These are phyloP conservation scores for Anableps anableps DNA, from an alignment of 2,797 vertebrate genomes.

Conservation along the genomic window DNA sequence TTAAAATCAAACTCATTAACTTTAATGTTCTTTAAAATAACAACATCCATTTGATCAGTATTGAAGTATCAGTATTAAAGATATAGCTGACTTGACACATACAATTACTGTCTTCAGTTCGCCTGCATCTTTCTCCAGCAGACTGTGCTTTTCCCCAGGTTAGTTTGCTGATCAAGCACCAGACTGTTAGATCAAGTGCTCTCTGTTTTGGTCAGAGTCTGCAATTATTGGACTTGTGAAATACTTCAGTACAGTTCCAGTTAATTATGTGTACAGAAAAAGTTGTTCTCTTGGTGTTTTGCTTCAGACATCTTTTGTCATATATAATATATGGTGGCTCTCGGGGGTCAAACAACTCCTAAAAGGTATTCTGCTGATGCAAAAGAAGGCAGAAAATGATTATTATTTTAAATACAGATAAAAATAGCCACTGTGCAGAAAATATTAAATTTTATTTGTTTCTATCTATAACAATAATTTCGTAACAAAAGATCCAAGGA, in stretches of 20 bases:
- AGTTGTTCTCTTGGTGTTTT: not conserved
- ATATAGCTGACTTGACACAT: not conserved
- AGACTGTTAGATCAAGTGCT: too few relatives aligned
- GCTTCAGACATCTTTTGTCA: not conserved
- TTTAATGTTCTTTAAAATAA: not conserved
- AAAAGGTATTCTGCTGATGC: not conserved
- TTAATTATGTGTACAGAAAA: not conserved
- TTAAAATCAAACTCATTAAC: not conserved
- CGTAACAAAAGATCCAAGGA: not conserved
- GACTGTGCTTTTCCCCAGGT: not conserved
- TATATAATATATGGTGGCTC: not conserved
- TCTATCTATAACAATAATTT: not conserved
- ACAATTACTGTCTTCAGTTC: not conserved
- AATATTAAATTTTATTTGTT: not conserved
- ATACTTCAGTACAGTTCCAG: not conserved
- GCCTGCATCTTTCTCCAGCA: not conserved
- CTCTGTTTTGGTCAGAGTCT: too few relatives aligned
- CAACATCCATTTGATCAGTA: not conserved
- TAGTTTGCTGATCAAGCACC: not conserved
- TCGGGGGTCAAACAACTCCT: not conserved
- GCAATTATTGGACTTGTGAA: too few relatives aligned
- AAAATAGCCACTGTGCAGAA: not conserved
- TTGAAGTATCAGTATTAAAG: not conserved
- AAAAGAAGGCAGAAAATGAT: not conserved
- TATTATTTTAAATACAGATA: not conserved